Evolutionary conservation across 2,113 vertebrate species (phyloP), one percentile per base, ranked within the genome.

Genomic region (Psilopsiagon aymara): DNA sequence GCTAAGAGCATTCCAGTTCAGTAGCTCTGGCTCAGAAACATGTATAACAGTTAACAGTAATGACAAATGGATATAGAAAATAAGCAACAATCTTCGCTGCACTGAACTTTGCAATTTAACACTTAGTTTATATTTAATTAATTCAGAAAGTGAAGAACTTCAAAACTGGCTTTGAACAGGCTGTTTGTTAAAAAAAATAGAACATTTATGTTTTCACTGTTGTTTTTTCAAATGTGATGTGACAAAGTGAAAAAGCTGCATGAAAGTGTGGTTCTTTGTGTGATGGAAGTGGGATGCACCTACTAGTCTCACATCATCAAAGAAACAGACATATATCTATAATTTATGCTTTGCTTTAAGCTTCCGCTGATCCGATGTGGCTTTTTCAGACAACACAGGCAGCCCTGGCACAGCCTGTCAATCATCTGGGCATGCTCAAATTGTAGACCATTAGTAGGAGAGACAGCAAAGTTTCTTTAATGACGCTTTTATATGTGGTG

Each of bases 171-270:
- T 98, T 96, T 93, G 96, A 97, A 98, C 91, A 81, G 98, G 97
- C 98, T 98, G 98, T 98, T 99, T 98, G 98, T 98, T 96, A 97
- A 96, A 97, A 96, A 96, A 91, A 96, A 95, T 97, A 97, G 97
- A 98, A 97, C 98, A 98, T 98, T 98, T 98, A 97, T 98, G 98
- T 98, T 98, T 98, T 98, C 96, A 97, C 97, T 96, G 97, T 98
- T 99, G 98, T 99, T 99, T 98, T 98, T 97, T 97, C 97, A 98
- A 98, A 99, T 98, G 95, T 93, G 98, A 98, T 98, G 98, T 99
- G 99, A 99, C 99, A 98, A 97, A 87, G 97, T 98, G 98, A 98
- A 98, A 98, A 98, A 97, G 97, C 96, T 95, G 97, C 97, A 97
- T 97, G 98, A 97, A 98, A 98, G 97, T 96, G 97, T 96, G 94